These are phyloP conservation scores for Sceloporus undulatus DNA, from an alignment of 2,113 vertebrate species.

Conservation along the genomic window DNA sequence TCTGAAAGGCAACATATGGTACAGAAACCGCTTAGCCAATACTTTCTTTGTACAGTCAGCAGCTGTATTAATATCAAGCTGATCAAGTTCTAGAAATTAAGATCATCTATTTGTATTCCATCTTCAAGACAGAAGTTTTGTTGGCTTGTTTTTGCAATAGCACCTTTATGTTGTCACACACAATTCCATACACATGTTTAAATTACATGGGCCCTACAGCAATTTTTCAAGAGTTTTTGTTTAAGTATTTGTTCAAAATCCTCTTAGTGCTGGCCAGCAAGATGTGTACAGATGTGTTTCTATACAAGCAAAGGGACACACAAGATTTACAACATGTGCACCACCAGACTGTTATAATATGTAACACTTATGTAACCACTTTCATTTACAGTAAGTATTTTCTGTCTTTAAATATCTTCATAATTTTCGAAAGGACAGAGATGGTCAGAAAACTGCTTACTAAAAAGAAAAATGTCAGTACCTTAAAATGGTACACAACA, in stretches of 20 bases:
- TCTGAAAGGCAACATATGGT: constrained; percentile 68
- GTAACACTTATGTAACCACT: not conserved
- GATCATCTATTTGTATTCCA: not conserved
- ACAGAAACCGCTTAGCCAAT: constrained; percentile 33
- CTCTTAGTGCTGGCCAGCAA: not conserved
- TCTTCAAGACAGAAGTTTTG: not conserved
- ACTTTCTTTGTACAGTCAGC: not conserved
- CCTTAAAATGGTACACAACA: no score
- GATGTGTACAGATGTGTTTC: no score
- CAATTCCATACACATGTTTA: not conserved
- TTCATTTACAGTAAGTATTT: not conserved
- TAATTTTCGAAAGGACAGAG: not conserved
- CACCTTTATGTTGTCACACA: not conserved
- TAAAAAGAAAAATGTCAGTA: not conserved
- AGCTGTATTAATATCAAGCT: not conserved
- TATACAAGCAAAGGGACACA: not conserved
- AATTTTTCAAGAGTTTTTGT: not conserved
- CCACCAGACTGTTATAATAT: not conserved
- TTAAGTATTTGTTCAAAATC: not conserved
- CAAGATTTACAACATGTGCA: not conserved
- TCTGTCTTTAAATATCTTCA: not conserved
- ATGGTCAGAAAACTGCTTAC: not conserved
- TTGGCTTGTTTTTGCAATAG: no score
- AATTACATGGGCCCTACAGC: not conserved
- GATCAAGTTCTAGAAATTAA: not conserved